Evolutionary conservation across 2,113 vertebrate species (phyloP).

Genomic region (Polypterus senegalus): DNA sequence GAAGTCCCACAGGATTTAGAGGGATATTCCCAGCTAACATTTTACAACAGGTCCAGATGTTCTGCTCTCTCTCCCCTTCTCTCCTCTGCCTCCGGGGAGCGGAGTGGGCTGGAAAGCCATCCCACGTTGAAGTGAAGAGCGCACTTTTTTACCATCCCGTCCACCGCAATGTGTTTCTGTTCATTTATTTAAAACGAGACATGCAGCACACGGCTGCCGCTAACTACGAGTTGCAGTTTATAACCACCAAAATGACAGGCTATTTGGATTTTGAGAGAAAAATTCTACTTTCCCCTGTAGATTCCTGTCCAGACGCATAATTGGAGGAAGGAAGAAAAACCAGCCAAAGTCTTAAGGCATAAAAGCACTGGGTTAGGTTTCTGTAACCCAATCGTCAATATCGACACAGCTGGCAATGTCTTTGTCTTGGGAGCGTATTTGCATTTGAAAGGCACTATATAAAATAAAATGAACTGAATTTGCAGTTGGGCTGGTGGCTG

Average conservation of each 20-base stretch:
- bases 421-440: background rate
- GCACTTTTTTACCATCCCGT: too few relatives aligned
- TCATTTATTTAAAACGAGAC: too few relatives aligned
- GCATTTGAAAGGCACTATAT: background rate
- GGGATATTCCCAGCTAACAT: too few relatives aligned
- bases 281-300: background rate
- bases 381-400: background rate
- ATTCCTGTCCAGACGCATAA: background rate
- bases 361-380: background rate
- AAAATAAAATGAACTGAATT: too few relatives aligned
- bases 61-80: too few relatives aligned
- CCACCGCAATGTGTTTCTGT: too few relatives aligned
- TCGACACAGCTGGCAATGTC: background rate
- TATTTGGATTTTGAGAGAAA: background rate
- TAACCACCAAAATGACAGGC: background rate
- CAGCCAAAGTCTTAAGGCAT: background rate
- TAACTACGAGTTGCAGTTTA: background rate
- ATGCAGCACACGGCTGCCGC: background rate
- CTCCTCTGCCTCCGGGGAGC: too few relatives aligned
- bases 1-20: too few relatives aligned
- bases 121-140: too few relatives aligned
- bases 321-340: background rate
- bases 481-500: too few relatives aligned
- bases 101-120: too few relatives aligned
- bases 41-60: too few relatives aligned